Evolutionary conservation across 2,113 vertebrate species (phyloP), one percentile per base, ranked within the genome.

Genomic region (Candoia aspera): DNA sequence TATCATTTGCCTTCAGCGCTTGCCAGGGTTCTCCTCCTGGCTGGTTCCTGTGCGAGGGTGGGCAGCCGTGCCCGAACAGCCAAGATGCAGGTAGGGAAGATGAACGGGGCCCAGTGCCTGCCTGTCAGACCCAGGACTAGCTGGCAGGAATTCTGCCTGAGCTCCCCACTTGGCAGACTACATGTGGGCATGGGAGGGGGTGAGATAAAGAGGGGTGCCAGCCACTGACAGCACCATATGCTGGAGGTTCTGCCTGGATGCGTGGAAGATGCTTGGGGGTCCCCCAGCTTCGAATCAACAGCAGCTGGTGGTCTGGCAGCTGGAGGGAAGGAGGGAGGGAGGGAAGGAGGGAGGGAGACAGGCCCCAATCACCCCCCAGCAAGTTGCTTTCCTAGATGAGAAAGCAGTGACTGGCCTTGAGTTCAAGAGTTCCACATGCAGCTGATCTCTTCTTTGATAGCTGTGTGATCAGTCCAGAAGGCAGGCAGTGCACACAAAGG

Each of bases 151-250:
- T 87, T 68, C 84, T 9, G 59, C 49, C 85, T 55, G 59, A 91
- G 49, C 11, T 8, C n/a, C 84, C 84, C 60, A 33, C 13, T 1
- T 37, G 24, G 59, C 59, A 62, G 24, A 2, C 59, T 0, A 2
- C 24, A 23, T 23, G 59, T 24, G 59, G 68, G 68, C 60, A 24
- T 33, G 26, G 26, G 68, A 2, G 87, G 0, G 0, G 54, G 42
- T 3, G 42, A 33, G 8, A 92, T 68, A 86, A 73, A 17, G 60
- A 73, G 84, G 84, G 91, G 64, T 42, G 64, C 9, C 86, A 91
- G 85, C 84, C 84, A 23, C 37, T 59, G 64, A 88, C 64, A 88
- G 86, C 55, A 4, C 54, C 91, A 64, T 60, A 84, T 53, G 91
- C 23, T 0, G 29, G 57, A 2, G 29, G 55, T 87, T 59, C 60